Base-by-base conservation (phyloP, 2,797 vertebrate genomes). In the Hyperoplus immaculatus region DNA sequence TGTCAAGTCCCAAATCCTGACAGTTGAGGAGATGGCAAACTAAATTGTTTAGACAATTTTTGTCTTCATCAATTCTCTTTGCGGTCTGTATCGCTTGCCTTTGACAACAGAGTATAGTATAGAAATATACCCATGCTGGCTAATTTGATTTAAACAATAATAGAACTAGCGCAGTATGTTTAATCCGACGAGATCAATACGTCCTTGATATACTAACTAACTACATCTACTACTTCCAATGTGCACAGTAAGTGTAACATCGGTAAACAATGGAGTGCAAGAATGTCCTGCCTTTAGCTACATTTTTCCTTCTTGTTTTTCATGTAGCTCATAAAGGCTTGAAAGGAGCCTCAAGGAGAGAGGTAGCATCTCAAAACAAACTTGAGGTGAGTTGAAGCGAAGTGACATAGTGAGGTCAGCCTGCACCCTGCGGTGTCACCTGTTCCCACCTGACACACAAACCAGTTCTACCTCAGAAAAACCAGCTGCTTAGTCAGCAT, bases 371-470 rank as follows among this genome's bases (percentile, higher is more conserved):
- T 89, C 73, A 79, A 60, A 29, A 83, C 77, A 74, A 84, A 83
- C 83, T 69, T 87, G 87, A 90, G 64, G 60, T 89, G 88, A 92
- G 81, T 36, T 8, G 67, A 75, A 92, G 75, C 75, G 80, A 91
- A 91, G 82, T 87, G 91, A 92, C 92, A 90, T 75, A 91, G 91
- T 78, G 86, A 90, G 92, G 92, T 91, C 92, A 92, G 62, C 56
- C 21, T 53, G 81, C 67, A 69, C 72, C 88, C 81, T 39, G 81
- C 72, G 47, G 90, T 78, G 15, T 87, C 88, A 93, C 92, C 92
- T 92, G 88, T 88, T 91, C 75, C 85, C 79, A 91, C 89, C 84
- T 86, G 85, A 91, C 88, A 88, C 71, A 69, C 77, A 86, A 77
- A 86, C 80, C 78, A 72, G 77, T 80, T 62, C 78, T 61, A 86